Conservation (phyloP, 1,140 invertebrate genomes). For the Scaptomyza montana region DNA sequence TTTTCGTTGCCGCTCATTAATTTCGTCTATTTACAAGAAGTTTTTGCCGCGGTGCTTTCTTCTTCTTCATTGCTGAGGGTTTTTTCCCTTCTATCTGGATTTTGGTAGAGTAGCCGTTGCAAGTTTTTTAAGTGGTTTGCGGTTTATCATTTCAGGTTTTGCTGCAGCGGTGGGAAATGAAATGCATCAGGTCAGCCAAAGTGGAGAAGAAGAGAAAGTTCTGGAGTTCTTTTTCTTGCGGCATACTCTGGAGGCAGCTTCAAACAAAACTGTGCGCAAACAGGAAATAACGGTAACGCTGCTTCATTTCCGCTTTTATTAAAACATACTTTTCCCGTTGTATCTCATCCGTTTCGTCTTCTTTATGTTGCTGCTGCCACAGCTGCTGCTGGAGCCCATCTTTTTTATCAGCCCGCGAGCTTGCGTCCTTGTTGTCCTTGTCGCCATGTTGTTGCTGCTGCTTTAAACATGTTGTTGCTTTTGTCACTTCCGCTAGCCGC, state of each 20-base stretch:
- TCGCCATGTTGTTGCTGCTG: slow-evolving; percentile 23
- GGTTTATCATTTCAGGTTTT: slow-evolving; percentile 67
- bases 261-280: slow-evolving; percentile 77
- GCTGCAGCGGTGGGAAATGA: slow-evolving; percentile 37
- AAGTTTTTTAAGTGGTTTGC: slow-evolving; percentile 78
- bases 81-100: neutral
- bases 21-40: slow-evolving; percentile 74
- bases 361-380: neutral
- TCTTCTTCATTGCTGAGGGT: neutral
- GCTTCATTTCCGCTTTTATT: slow-evolving; percentile 82
- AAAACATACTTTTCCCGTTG: slow-evolving; percentile 81
- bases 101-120: slow-evolving; percentile 20
- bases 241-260: slow-evolving; percentile 24
- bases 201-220: too few relatives aligned
- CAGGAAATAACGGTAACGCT: slow-evolving; percentile 82
- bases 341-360: slow-evolving; percentile 67
- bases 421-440: slow-evolving; percentile 8
- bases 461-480: slow-evolving; percentile 34
- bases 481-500: slow-evolving; percentile 73
- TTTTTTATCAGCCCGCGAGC: slow-evolving; percentile 27
- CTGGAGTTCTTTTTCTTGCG: neutral
- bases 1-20: slow-evolving; percentile 65
- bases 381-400: slow-evolving; percentile 26
- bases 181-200: slow-evolving; percentile 60
- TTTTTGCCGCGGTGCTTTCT: slow-evolving; percentile 37